Base-by-base conservation (phyloP, 2,113 vertebrate genomes). In the Cyprinodon variegatus region DNA sequence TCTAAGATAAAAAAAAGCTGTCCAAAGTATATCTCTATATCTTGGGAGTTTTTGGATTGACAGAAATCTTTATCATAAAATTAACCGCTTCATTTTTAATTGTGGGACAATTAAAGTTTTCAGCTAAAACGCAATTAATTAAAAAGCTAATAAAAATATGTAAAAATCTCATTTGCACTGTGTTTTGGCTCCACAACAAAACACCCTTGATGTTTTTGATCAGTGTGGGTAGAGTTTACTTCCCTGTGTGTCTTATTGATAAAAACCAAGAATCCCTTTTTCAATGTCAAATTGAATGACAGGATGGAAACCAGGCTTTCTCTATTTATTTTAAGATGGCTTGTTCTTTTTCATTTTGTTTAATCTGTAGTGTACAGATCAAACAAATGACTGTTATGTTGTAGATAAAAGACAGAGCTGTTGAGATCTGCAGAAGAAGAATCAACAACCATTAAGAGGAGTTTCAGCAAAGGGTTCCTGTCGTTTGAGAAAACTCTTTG, bases 1-100 rank as follows among this genome's bases (percentile, higher is more conserved):
- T 82, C 70, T 68, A 76, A 75, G 85, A 83, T 65, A 88, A 84
- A 87, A 87, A 87, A 72, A 83, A 77, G 82, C 78, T 77, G 78
- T 67, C 79, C 74, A 88, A 79, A 20, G 48, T 20, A 57, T 8
- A 7, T 14, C 80, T 83, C 82, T 74, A 84, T 46, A 78, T 82
- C 68, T 74, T 71, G 17, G 50, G 9, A 20, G 4, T 57, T 57
- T n/a, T 57, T 15, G n/a, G 20, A 57, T 20, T 57, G 50, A n/a
- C 2, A 9, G 2, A n/a, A 9, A 57, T 57, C 50, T 57, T 57
- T 9, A 20, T 57, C 20, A 57, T 20, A 57, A 57, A 57, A 57
- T 57, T n/a, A 57, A 9, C 50, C n/a, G 50, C 50, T 57, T 57
- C 50, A 53, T n/a, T 53, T 20, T 53, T 53, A 3, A 53, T 20